phyloP scores from a whole-genome alignment of 2,888 invertebrate species.

The Sabatieria punctata region DNA sequence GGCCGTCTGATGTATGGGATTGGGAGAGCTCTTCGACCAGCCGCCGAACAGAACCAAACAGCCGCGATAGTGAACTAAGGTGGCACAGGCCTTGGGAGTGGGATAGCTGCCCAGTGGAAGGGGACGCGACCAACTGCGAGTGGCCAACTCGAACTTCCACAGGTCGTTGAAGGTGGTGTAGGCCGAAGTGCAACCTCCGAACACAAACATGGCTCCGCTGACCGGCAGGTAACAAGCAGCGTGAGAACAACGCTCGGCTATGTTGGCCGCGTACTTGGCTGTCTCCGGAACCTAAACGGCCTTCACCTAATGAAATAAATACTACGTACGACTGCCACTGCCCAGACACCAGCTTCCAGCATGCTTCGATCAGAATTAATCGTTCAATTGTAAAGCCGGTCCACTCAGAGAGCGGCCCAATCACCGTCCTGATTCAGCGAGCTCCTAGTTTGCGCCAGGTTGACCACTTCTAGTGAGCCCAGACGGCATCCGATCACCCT shows the following conservation, averaged over 20 bases:
- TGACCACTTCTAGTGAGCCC: too few relatives aligned
- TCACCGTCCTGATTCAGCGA: too few relatives aligned
- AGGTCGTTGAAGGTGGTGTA: conserved; percentile 91
- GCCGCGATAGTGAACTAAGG: conserved; percentile 69
- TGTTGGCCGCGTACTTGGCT: background rate
- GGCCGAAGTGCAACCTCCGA: conserved; percentile 84
- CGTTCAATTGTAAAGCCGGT: too few relatives aligned
- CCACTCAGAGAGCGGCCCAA: too few relatives aligned
- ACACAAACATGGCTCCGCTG: conserved; percentile 59
- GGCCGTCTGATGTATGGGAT: conserved; percentile 43
- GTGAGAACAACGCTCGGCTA: conserved; percentile 18
- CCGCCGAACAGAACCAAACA: conserved; percentile 76
- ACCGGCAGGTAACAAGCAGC: conserved; percentile 13
- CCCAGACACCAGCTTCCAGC: too few relatives aligned
- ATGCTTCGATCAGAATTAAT: too few relatives aligned
- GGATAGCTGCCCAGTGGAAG: conserved; percentile 55
- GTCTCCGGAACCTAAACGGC: too few relatives aligned
- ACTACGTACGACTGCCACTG: too few relatives aligned
- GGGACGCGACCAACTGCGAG: conserved; percentile 34
- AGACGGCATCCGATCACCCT: too few relatives aligned
- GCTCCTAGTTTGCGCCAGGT: too few relatives aligned
- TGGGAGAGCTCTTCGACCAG: conserved; percentile 72
- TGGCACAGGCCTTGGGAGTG: conserved; percentile 76
- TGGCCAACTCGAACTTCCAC: conserved; percentile 76
- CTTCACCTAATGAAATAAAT: too few relatives aligned